These are phyloP conservation scores for Drosophila insularis DNA, from an alignment of 1,140 invertebrate species.

Conservation along the genomic window DNA sequence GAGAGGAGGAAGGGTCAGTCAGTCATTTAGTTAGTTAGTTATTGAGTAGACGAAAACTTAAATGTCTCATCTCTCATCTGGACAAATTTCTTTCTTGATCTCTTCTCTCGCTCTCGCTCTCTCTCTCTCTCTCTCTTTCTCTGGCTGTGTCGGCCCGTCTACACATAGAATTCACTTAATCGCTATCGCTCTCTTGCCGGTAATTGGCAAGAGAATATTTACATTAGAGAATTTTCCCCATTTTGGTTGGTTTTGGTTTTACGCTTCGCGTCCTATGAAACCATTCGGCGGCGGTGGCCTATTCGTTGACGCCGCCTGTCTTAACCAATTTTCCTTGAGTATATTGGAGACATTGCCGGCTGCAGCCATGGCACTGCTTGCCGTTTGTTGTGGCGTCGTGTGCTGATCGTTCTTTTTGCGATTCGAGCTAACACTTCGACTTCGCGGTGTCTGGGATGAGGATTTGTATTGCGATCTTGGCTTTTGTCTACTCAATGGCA, in stretches of 20 bases:
- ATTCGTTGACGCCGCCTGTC: constrained; percentile 38
- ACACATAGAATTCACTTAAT: constrained; percentile 4
- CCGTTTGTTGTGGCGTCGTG: constrained; percentile 23
- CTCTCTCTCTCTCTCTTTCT: not conserved
- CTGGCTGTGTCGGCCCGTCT: not conserved
- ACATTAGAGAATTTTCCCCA: constrained; percentile 26
- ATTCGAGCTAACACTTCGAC: constrained; percentile 61
- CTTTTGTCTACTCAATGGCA: constrained; percentile 54
- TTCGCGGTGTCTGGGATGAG: constrained; percentile 39
- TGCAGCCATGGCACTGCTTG: constrained; percentile 13
- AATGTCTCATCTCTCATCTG: too few relatives aligned
- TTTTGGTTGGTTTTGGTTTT: constrained; percentile 20
- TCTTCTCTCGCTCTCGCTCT: not conserved
- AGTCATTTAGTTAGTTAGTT: not conserved
- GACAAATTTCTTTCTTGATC: not conserved
- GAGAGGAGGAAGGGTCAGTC: not conserved
- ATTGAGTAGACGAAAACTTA: not conserved
- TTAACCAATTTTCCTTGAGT: constrained; percentile 75
- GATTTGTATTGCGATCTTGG: constrained; percentile 37
- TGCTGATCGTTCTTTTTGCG: constrained; percentile 40
- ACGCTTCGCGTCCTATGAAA: constrained; percentile 78
- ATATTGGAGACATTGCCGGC: constrained; percentile 57
- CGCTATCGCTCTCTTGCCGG: not conserved
- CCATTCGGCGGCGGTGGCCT: constrained; percentile 73
- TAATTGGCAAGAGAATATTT: constrained; percentile 25